Evolutionary conservation across 2,797 vertebrate species (phyloP).

Genomic region (Apogon talboti): DNA sequence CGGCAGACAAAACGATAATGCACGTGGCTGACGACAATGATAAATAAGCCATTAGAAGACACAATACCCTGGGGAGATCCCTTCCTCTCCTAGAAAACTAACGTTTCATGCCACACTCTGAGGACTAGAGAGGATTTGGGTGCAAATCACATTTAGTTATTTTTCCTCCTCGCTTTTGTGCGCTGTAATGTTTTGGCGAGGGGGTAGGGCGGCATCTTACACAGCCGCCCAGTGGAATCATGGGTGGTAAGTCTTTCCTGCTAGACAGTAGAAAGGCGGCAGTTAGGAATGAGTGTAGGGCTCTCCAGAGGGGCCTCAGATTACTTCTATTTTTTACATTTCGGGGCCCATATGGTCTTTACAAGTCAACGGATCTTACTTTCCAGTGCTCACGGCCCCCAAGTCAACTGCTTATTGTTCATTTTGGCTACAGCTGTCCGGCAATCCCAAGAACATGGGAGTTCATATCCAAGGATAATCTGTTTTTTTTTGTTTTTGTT

Average conservation of each 20-base stretch:
- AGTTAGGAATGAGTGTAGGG: constrained; percentile 47
- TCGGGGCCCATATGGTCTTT: constrained; percentile 23
- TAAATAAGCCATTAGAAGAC: constrained; percentile 58
- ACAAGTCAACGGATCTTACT: constrained; percentile 61
- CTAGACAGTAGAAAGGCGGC: constrained; percentile 55
- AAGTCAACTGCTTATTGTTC: constrained; percentile 74
- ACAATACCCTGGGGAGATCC: constrained; percentile 50
- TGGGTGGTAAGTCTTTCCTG: constrained; percentile 81
- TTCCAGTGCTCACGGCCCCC: constrained; percentile 54
- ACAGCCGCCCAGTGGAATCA: constrained; percentile 64
- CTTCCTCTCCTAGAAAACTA: constrained; percentile 52
- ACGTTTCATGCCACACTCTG: constrained; percentile 52
- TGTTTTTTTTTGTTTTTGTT: constrained; percentile 60
- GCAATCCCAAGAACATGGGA: constrained; percentile 74
- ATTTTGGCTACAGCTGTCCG: constrained; percentile 73
- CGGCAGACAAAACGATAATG: constrained; percentile 42
- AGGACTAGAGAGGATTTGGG: constrained; percentile 77
- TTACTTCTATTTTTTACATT: constrained; percentile 68
- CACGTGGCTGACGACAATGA: constrained; percentile 35
- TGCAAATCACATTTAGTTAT: constrained; percentile 67
- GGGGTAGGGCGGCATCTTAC: constrained; percentile 69
- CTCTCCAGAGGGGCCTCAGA: constrained; percentile 59
- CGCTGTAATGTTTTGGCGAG: constrained; percentile 52
- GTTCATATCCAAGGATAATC: constrained; percentile 86
- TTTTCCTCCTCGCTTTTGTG: constrained; percentile 54